Base-by-base conservation (phyloP, 1,140 invertebrate genomes). In the Hycleus phaleratus region DNA sequence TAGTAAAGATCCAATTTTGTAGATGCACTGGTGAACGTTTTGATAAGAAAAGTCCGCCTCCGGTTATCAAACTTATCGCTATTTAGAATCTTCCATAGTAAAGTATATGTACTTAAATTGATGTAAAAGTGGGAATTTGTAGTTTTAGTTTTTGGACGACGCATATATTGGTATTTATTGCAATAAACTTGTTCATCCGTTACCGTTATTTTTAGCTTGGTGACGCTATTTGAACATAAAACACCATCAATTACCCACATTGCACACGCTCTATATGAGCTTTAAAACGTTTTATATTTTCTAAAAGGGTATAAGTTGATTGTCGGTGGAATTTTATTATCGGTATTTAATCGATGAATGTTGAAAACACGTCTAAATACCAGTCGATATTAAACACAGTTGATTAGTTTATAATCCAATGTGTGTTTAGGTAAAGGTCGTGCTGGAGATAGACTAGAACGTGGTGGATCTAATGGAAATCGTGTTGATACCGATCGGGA, bases 401-500 rank as follows among this genome's bases (percentile, higher is more conserved):
- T 32, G 32, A 32, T 4, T 32, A 7, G 4, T 32, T 32, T 32
- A 32, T 32, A 32, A 7, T 32, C 7, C 32, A 32, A 4, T 55
- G 32, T 39, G 38, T 54, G 50, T 59, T 59, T 59, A 59, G 57
- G 57, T 59, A 59, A 46, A 46, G 46, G 42, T 5, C 45, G 57
- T 39, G 50, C 45, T 48, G 52, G 52, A 25, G 57, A 59, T 46
- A 59, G 60, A 50, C 57, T 62, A 51, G 58, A 54, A 51, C 42
- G 55, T 25, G 57, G 57, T 47, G 46, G 49, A 52, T 42, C 60
- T 56, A 56, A 58, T 26, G 62, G 61, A 47, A 63, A 58, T 48
- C 56, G 61, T 4, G 61, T 64, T 25, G 54, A 59, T 55, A 53
- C 49, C n/a, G 54, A 48, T 18, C 54, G 50, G 26, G 61, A 63